These are phyloP conservation scores for Ectemnius lituratus DNA, from an alignment of 2,888 invertebrate genomes.

Conservation along the genomic window DNA sequence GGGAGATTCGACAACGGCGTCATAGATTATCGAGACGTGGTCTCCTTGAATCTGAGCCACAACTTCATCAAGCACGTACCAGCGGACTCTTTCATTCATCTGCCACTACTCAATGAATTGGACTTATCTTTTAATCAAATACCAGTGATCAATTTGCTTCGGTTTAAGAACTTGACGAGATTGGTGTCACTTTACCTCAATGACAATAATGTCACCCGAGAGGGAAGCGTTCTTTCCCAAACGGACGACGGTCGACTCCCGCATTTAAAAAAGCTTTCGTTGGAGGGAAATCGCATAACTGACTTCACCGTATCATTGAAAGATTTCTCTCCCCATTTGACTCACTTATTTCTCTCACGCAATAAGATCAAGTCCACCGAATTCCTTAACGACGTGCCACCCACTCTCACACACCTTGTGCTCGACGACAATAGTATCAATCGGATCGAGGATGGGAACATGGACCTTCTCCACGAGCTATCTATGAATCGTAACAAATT, in stretches of 20 bases:
- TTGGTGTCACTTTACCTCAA: neutral
- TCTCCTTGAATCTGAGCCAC: conserved; percentile 16
- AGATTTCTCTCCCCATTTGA: conserved; percentile 10
- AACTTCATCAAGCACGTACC: conserved; percentile 40
- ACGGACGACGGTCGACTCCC: neutral
- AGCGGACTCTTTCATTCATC: conserved; percentile 13
- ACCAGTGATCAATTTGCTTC: neutral
- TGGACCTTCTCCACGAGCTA: conserved; percentile 44
- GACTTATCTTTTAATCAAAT: conserved; percentile 25
- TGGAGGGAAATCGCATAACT: neutral
- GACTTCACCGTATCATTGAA: neutral
- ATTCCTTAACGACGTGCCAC: conserved; percentile 27
- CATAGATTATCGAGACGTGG: neutral
- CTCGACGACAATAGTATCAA: conserved; percentile 63
- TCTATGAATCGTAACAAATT: conserved; percentile 48
- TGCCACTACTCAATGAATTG: conserved; percentile 1
- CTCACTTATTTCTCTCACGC: conserved; percentile 11
- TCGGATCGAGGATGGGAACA: neutral
- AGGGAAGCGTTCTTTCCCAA: neutral
- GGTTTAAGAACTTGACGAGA: neutral
- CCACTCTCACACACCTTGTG: conserved; percentile 43
- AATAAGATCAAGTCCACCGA: conserved; percentile 25
- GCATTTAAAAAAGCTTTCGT: neutral
- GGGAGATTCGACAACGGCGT: conserved; percentile 13
- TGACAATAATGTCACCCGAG: neutral